phyloP scores from a whole-genome alignment of 2,797 vertebrate genomes.

The Pogoniulus pusillus region DNA sequence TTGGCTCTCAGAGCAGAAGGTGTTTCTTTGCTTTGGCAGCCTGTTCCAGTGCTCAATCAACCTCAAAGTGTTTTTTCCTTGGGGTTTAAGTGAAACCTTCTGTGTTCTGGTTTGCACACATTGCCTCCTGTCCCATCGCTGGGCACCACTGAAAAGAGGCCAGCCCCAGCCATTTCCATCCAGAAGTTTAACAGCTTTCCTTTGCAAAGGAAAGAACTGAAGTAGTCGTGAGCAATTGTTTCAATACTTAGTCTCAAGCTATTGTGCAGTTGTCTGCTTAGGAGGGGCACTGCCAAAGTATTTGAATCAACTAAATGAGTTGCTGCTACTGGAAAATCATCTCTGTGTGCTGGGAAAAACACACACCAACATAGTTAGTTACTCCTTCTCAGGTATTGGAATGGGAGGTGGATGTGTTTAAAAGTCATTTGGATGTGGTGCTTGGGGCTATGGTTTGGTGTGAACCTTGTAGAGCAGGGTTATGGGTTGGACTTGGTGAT shows the following conservation, averaged over 20 bases:
- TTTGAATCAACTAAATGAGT: background rate
- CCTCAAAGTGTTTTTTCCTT: too few relatives aligned
- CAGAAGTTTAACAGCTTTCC: background rate
- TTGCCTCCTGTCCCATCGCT: too few relatives aligned
- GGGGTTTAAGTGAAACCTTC: too few relatives aligned
- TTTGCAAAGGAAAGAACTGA: background rate
- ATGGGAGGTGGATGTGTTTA: too few relatives aligned
- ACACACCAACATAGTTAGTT: fast-evolving
- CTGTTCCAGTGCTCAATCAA: too few relatives aligned
- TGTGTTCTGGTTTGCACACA: too few relatives aligned
- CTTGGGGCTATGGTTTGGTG: too few relatives aligned
- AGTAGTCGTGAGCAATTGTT: background rate
- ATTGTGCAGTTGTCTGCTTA: background rate
- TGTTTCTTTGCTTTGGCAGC: background rate
- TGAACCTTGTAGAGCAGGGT: too few relatives aligned
- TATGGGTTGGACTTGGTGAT: too few relatives aligned
- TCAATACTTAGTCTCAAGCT: background rate
- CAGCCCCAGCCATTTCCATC: background rate
- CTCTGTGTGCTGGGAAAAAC: background rate
- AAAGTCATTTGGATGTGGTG: too few relatives aligned
- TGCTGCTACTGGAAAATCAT: background rate
- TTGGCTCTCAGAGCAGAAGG: background rate
- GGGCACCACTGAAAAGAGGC: too few relatives aligned
- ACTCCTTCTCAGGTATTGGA: background rate
- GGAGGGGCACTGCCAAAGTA: fast-evolving